A percentile compares a stretch with the other conserved stretches of the same genome.
These are phyloP conservation scores for Channa striata DNA, from an alignment of 2,797 vertebrate species.

Conservation along the genomic window DNA sequence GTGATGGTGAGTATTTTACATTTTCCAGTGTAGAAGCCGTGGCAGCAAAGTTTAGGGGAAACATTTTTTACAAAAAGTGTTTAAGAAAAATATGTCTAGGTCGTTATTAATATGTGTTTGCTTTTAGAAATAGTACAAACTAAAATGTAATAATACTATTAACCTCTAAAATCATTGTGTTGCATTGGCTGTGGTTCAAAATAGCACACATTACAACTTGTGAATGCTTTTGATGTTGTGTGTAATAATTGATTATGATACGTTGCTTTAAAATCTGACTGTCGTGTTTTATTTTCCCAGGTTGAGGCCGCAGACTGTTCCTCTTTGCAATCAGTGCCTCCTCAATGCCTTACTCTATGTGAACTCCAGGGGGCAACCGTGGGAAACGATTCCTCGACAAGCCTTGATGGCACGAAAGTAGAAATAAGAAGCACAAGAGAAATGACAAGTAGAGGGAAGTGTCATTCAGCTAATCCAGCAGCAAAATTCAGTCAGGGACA, in stretches of 20 bases:
- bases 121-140: no score
- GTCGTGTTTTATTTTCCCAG: slow-evolving; percentile 25
- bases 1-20: slow-evolving; percentile 39
- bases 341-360: slow-evolving; percentile 68
- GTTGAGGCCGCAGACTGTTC: slow-evolving; percentile 43
- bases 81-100: no score
- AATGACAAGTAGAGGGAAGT: not conserved
- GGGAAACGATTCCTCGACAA: slow-evolving; percentile 47
- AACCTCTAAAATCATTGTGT: no score
- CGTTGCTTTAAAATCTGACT: no score
- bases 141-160: no score
- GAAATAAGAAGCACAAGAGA: slow-evolving; percentile 40
- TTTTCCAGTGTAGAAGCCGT: not conserved
- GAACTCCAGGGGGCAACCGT: slow-evolving; percentile 54
- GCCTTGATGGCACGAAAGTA: slow-evolving; percentile 29
- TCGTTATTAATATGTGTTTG: no score
- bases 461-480: slow-evolving; percentile 19
- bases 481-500: slow-evolving; percentile 10
- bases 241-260: no score
- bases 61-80: no score
- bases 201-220: no score
- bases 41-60: no score
- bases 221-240: no score
- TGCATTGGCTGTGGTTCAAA: no score
- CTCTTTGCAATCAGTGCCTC: slow-evolving; percentile 53